phyloP scores from a whole-genome alignment of 2,797 vertebrate species.

The Schizopygopsis pylzovi region DNA sequence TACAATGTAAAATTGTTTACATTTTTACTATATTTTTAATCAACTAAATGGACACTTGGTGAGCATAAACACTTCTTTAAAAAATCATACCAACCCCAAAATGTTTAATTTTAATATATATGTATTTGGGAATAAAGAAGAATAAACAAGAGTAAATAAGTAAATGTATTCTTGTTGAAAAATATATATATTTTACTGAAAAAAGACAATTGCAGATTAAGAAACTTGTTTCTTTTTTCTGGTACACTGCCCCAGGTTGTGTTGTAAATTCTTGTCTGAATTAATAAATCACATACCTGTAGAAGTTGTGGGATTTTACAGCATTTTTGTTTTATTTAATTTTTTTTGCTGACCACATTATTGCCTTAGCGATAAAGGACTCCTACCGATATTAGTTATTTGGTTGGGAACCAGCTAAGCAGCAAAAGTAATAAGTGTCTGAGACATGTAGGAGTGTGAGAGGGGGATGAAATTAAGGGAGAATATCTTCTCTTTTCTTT shows the following conservation, averaged over 20 bases:
- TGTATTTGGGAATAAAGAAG: not conserved
- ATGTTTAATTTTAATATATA: not conserved
- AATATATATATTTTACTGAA: not conserved
- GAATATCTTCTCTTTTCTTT: constrained; percentile 48
- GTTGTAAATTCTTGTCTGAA: not conserved
- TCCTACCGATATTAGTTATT: constrained; percentile 46
- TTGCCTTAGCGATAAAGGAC: constrained; percentile 31
- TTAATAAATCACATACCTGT: not conserved
- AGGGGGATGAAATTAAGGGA: not conserved
- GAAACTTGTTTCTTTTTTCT: not conserved
- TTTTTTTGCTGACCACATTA: constrained; percentile 40
- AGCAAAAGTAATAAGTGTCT: constrained; percentile 38
- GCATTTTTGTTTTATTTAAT: not conserved
- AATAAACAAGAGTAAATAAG: too few relatives aligned
- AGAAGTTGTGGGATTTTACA: not conserved
- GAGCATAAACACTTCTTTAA: not conserved
- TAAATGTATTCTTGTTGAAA: too few relatives aligned
- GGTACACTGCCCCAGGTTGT: not conserved
- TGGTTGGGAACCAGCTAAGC: constrained; percentile 37
- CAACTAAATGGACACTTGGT: not conserved
- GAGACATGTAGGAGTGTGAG: constrained; percentile 37
- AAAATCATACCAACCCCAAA: not conserved
- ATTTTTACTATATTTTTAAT: not conserved
- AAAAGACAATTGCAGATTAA: not conserved
- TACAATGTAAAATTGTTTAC: not conserved